Conservation (phyloP, 2,888 invertebrate species). For the Selenia dentaria region DNA sequence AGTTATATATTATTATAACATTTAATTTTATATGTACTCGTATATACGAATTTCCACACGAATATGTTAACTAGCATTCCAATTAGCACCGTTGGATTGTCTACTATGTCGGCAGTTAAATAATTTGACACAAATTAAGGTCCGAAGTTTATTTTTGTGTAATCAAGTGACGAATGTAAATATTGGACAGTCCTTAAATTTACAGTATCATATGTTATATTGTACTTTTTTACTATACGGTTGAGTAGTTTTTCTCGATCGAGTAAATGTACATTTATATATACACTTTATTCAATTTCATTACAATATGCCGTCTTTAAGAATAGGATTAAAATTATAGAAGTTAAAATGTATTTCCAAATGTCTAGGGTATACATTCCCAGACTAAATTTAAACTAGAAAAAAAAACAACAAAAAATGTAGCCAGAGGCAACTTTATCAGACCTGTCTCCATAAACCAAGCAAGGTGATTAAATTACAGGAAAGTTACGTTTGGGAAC, state of each 20-base stretch:
- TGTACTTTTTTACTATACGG: no score
- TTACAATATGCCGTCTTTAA: no score
- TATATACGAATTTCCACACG: slow-evolving; percentile 14
- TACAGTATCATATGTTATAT: no score
- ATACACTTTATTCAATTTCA: no score
- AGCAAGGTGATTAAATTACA: slow-evolving; percentile 61
- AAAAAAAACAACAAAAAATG: slow-evolving; percentile 10
- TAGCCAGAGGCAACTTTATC: slow-evolving; percentile 23
- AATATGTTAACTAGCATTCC: slow-evolving; percentile 2
- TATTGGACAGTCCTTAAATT: no score
- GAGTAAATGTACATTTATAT: no score
- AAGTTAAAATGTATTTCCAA: no score
- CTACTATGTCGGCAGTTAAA: not conserved
- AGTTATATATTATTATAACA: not conserved
- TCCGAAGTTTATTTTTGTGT: no score
- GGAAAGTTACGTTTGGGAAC: slow-evolving; percentile 48
- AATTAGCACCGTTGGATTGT: not conserved
- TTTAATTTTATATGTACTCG: not conserved
- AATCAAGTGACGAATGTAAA: no score
- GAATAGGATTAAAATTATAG: no score
- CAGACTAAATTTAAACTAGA: slow-evolving; percentile 21
- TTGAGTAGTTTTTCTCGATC: no score
- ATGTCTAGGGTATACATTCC: slow-evolving; percentile 2
- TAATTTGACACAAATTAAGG: no score
- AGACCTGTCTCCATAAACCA: slow-evolving; percentile 26